These are phyloP conservation scores for Pedetes capensis DNA, from an alignment of 2,113 vertebrate species.

Conservation along the genomic window DNA sequence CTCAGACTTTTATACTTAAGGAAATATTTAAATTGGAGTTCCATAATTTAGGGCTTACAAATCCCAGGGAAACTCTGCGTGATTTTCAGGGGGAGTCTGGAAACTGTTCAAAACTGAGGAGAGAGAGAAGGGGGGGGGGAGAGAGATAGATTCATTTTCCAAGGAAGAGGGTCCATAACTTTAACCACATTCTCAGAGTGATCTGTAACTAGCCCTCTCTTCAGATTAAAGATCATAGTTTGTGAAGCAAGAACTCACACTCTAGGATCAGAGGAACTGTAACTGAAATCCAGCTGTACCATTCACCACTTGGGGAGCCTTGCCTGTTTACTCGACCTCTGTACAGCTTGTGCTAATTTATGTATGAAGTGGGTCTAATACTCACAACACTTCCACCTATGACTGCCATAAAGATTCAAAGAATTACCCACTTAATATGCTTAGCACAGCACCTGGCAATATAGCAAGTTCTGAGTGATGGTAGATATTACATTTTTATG, in stretches of 20 bases:
- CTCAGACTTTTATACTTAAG: background rate
- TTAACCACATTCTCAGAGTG: conserved; percentile 13
- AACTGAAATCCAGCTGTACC: background rate
- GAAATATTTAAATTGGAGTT: background rate
- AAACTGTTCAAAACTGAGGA: background rate
- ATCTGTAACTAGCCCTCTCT: background rate
- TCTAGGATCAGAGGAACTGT: background rate
- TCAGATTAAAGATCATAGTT: background rate
- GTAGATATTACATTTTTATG: background rate
- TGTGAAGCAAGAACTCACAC: background rate
- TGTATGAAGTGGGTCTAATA: background rate
- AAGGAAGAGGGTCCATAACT: background rate
- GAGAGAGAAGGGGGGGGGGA: too few relatives aligned
- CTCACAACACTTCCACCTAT: background rate
- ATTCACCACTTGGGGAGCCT: background rate
- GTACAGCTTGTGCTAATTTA: background rate
- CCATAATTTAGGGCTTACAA: background rate
- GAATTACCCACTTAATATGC: background rate
- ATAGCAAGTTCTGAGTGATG: background rate
- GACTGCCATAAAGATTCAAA: background rate
- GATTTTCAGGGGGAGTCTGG: background rate
- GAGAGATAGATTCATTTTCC: background rate
- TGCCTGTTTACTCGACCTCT: background rate
- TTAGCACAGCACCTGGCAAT: background rate
- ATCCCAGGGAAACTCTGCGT: background rate